phyloP scores from a whole-genome alignment of 2,797 vertebrate genomes.

The Borostomias antarcticus region DNA sequence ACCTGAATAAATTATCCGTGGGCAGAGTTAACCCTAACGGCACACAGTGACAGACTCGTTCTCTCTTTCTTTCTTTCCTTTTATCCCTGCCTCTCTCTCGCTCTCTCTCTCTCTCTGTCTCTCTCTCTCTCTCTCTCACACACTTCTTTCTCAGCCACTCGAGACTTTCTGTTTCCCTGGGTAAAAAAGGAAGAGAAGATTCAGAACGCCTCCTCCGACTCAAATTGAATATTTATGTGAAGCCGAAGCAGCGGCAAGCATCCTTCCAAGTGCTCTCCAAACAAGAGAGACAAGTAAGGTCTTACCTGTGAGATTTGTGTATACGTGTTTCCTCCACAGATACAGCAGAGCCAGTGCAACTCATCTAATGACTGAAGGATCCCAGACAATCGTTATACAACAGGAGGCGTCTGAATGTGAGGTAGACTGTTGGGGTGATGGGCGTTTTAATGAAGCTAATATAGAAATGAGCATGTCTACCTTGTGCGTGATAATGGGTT shows the following conservation, averaged over 20 bases:
- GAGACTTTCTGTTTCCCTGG: slow-evolving; percentile 27
- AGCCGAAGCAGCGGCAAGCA: slow-evolving; percentile 23
- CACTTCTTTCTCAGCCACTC: not conserved
- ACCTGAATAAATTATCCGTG: slow-evolving; percentile 61
- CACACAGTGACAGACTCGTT: slow-evolving; percentile 46
- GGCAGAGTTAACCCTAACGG: slow-evolving; percentile 47
- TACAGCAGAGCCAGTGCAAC: slow-evolving; percentile 53
- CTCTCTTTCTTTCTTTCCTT: slow-evolving; percentile 21
- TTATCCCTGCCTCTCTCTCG: not conserved
- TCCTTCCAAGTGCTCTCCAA: slow-evolving; percentile 50
- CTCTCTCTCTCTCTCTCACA: slow-evolving; percentile 35
- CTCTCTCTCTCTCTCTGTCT: slow-evolving; percentile 20
- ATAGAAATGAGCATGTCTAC: not conserved
- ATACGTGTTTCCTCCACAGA: slow-evolving; percentile 57
- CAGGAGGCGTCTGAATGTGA: not conserved
- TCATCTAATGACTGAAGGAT: slow-evolving; percentile 3
- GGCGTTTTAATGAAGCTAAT: slow-evolving; percentile 3
- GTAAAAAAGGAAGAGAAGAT: slow-evolving; percentile 15
- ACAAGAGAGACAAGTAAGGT: slow-evolving; percentile 42
- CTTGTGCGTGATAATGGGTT: not conserved
- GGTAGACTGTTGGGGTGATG: not conserved
- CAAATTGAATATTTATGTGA: slow-evolving; percentile 47
- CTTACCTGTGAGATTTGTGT: slow-evolving; percentile 55
- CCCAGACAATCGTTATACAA: not conserved
- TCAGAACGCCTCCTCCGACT: slow-evolving; percentile 30